A percentile compares a stretch with the other conserved stretches of the same genome.
Evolutionary conservation across 2,888 invertebrate genomes (phyloP).

Genomic region (Eueremaeus valkanovi): DNA sequence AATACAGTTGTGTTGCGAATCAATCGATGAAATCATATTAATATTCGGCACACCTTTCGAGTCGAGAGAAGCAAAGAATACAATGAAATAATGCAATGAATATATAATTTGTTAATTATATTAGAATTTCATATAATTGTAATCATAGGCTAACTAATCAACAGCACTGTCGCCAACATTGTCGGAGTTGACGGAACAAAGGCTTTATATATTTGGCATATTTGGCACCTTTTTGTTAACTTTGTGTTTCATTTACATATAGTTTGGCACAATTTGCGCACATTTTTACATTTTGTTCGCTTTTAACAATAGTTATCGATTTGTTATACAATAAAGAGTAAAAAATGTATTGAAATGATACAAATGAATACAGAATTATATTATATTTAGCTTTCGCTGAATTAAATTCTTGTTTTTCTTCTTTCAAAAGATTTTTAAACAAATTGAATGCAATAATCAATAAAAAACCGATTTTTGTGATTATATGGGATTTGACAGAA

Average conservation of each 20-base stretch:
- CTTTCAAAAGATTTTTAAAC: too few species aligned
- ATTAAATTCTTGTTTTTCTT: too few species aligned
- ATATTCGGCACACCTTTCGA: too few species aligned
- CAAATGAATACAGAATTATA: not conserved
- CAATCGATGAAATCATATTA: too few species aligned
- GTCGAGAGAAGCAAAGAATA: too few species aligned
- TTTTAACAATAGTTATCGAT: slow-evolving; percentile 24
- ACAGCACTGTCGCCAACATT: slow-evolving; percentile 2
- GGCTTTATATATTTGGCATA: slow-evolving; percentile 9
- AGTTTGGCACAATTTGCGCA: slow-evolving; percentile 34
- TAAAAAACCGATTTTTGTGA: too few species aligned
- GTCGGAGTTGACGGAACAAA: slow-evolving; percentile 20
- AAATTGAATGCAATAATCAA: too few species aligned
- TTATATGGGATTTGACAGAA: too few species aligned
- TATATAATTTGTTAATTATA: slow-evolving; percentile 14
- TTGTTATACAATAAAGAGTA: not conserved
- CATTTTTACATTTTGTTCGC: slow-evolving; percentile 26
- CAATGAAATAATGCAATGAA: too few species aligned
- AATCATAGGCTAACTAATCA: not conserved
- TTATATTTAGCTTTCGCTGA: not conserved
- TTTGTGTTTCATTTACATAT: too few species aligned
- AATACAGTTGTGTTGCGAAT: too few species aligned
- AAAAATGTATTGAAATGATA: slow-evolving; percentile 32
- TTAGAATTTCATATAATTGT: not conserved
- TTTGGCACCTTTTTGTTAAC: slow-evolving; percentile 31